A percentile compares a stretch with the other conserved stretches of the same genome.
These are phyloP conservation scores for Rapana venosa DNA, from an alignment of 2,888 invertebrate genomes.

Conservation along the genomic window DNA sequence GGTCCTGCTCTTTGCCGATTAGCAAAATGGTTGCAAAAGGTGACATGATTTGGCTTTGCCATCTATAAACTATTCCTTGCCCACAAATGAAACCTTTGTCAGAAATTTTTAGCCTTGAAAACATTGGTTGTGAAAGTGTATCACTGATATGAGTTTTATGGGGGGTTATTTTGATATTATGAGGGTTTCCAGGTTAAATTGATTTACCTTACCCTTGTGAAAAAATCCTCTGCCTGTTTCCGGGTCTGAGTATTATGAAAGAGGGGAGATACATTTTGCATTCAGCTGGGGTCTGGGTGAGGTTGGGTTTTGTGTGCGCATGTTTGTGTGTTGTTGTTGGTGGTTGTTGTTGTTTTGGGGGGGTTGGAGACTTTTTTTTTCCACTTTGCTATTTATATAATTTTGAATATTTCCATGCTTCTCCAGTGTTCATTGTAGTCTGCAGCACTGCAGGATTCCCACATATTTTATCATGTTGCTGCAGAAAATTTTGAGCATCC, in stretches of 20 bases:
- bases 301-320: no score
- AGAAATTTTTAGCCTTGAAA: slow-evolving; percentile 7
- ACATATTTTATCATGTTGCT: no score
- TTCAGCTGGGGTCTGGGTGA: no score
- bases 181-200: slow-evolving; percentile 11
- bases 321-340: no score
- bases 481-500: no score
- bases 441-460: no score
- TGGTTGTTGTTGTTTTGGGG: no score
- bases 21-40: neutral
- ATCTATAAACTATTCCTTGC: neutral
- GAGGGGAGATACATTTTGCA: no score
- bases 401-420: no score
- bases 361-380: no score
- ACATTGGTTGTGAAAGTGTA: slow-evolving; percentile 34
- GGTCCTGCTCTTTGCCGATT: neutral
- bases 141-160: slow-evolving; percentile 27
- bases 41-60: neutral
- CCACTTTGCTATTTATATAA: no score
- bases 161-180: slow-evolving; percentile 24
- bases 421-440: no score
- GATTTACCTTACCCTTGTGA: neutral
- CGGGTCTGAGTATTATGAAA: neutral
- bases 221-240: neutral
- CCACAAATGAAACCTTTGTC: neutral